phyloP scores from a whole-genome alignment of 2,797 vertebrate genomes.

The Taenioides sp. region DNA sequence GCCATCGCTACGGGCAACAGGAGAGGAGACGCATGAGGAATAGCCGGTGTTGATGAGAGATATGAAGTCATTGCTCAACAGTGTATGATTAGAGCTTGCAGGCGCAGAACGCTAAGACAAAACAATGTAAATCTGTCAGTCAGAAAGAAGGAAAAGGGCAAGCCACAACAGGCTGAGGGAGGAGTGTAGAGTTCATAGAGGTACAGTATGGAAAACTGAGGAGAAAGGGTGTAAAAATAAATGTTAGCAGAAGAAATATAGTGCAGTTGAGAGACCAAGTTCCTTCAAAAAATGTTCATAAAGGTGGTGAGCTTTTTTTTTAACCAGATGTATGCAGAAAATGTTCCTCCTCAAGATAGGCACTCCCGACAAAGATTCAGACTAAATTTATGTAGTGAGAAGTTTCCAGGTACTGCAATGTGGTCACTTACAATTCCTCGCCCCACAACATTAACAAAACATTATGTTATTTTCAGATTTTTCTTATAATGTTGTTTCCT shows the following conservation, averaged over 20 bases:
- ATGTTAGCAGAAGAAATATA: not conserved
- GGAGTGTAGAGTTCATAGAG: conserved; percentile 3
- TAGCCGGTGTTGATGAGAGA: conserved; percentile 48
- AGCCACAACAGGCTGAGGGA: conserved; percentile 65
- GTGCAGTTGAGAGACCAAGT: not conserved
- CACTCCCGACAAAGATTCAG: no score
- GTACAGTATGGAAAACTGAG: not conserved
- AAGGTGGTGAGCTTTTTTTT: no score
- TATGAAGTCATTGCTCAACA: conserved; percentile 57
- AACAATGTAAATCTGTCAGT: conserved; percentile 72
- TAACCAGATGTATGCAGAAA: no score
- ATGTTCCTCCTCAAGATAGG: no score
- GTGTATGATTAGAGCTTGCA: conserved; percentile 53
- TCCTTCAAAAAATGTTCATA: no score
- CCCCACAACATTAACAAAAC: no score
- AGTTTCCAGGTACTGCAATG: no score
- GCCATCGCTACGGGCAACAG: conserved; percentile 44
- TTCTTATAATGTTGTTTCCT: no score
- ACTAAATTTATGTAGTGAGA: no score
- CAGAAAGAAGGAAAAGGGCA: conserved; percentile 52
- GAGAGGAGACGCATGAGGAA: conserved; percentile 38
- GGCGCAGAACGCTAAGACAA: conserved; percentile 59
- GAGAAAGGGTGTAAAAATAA: not conserved
- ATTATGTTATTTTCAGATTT: no score
- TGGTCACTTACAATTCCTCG: no score